Evolutionary conservation across 2,797 vertebrate species (phyloP).

Genomic region (Antennarius maculatus): DNA sequence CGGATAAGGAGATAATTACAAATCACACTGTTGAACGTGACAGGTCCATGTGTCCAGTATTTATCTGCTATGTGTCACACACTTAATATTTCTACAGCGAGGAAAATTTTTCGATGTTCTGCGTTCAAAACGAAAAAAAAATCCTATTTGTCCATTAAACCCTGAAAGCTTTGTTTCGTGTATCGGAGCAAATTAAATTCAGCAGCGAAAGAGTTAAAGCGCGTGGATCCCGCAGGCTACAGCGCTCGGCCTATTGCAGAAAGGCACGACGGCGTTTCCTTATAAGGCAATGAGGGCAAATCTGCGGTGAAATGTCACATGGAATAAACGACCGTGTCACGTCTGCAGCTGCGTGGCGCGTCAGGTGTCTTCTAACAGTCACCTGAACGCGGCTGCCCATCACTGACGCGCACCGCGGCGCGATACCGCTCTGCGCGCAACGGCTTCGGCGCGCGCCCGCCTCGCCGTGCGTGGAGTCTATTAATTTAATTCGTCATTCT

Average conservation of each 20-base stretch:
- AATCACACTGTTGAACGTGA: neutral
- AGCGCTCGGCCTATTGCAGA: conserved; percentile 80
- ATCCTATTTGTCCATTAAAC: neutral
- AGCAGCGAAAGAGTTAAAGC: conserved; percentile 79
- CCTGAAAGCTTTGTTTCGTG: conserved; percentile 40
- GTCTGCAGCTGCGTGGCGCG: neutral
- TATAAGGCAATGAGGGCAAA: conserved; percentile 78
- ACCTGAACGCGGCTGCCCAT: neutral
- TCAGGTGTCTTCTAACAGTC: neutral
- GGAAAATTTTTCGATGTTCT: neutral
- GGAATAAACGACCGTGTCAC: neutral
- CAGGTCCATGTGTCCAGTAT: too few relatives aligned
- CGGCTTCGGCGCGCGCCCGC: conserved; percentile 20
- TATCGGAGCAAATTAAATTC: conserved; percentile 74
- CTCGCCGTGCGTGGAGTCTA: neutral
- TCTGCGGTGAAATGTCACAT: conserved; percentile 48
- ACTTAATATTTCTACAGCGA: neutral
- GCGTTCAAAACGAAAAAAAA: neutral
- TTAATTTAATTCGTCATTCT: conserved; percentile 59
- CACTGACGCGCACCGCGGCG: too few relatives aligned
- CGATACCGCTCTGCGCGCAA: neutral
- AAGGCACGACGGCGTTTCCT: conserved; percentile 77
- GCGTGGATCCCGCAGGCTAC: conserved; percentile 65
- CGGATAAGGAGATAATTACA: neutral
- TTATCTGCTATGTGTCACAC: neutral